These are phyloP conservation scores for Orussus abietinus DNA, from an alignment of 1,140 invertebrate species.

Conservation along the genomic window DNA sequence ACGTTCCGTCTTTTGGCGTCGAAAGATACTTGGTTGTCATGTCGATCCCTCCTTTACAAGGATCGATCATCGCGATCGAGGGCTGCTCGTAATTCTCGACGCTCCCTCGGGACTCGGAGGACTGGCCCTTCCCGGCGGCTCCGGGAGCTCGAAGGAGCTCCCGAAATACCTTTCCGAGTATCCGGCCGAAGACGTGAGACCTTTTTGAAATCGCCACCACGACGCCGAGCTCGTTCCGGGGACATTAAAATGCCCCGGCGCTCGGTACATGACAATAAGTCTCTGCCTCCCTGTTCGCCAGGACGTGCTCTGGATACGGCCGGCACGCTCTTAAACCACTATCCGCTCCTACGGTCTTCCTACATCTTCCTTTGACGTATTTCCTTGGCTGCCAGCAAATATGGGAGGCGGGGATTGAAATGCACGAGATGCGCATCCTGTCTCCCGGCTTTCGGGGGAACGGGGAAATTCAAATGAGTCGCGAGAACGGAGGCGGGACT, in stretches of 20 bases:
- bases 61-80: too few relatives aligned
- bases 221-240: conserved; percentile 2
- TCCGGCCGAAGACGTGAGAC: conserved; percentile 27
- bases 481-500: too few relatives aligned
- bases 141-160: too few relatives aligned
- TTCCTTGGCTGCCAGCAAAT: too few relatives aligned
- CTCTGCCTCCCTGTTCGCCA: conserved; percentile 22
- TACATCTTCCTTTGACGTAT: conserved; percentile 19
- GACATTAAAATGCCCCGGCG: conserved; percentile 37
- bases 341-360: background rate
- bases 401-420: conserved; percentile 43
- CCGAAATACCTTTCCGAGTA: conserved; percentile 27
- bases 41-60: too few relatives aligned
- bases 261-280: conserved; percentile 41
- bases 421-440: conserved; percentile 44
- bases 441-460: too few relatives aligned
- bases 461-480: conserved; percentile 41
- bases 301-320: conserved; percentile 44
- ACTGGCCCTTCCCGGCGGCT: too few relatives aligned
- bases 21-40: too few relatives aligned
- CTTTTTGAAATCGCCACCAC: conserved; percentile 24
- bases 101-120: too few relatives aligned
- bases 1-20: too few relatives aligned
- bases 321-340: conserved; percentile 24
- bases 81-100: too few relatives aligned